A percentile compares a stretch with the other conserved stretches of the same genome.
Conservation (phyloP, 1,140 invertebrate species). For the Drosophila punjabiensis region DNA sequence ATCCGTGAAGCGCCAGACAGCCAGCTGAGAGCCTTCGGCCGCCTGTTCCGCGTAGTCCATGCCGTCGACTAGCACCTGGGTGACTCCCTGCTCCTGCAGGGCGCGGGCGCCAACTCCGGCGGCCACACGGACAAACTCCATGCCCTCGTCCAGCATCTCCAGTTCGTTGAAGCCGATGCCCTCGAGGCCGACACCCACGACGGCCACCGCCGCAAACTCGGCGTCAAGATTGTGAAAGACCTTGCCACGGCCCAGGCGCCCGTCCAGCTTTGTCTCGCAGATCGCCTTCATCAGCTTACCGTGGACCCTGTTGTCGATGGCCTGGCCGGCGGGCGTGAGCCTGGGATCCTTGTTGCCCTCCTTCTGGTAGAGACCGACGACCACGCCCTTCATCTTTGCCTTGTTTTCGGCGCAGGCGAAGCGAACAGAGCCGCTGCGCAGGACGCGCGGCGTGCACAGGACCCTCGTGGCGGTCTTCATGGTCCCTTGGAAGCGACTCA, state of each 20-base stretch:
- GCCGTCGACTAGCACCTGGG: constrained; percentile 88
- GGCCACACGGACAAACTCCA: constrained; percentile 86
- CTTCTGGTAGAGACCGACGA: constrained; percentile 77
- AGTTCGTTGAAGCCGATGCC: constrained; percentile 87
- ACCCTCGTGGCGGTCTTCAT: not conserved
- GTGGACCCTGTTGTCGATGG: constrained; percentile 60
- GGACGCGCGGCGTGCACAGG: constrained; percentile 3
- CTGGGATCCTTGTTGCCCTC: constrained; percentile 70
- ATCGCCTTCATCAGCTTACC: constrained; percentile 74
- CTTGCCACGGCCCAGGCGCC: constrained; percentile 86
- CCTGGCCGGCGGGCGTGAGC: constrained; percentile 67
- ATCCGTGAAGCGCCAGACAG: constrained; percentile 89
- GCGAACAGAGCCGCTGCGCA: constrained; percentile 4
- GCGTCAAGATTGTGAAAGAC: constrained; percentile 88
- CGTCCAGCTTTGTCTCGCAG: constrained; percentile 61
- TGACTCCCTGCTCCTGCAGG: constrained; percentile 87
- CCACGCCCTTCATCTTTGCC: constrained; percentile 60
- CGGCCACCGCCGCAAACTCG: constrained; percentile 88
- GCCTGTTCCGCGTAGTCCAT: constrained; percentile 90
- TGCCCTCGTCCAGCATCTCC: constrained; percentile 90
- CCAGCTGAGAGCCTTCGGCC: constrained; percentile 89
- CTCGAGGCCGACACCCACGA: constrained; percentile 89
- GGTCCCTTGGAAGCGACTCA: constrained; percentile 12
- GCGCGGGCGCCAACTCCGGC: constrained; percentile 87
- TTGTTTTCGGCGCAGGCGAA: constrained; percentile 6